phyloP scores from a whole-genome alignment of 2,797 vertebrate genomes.

The Natrix natrix region DNA sequence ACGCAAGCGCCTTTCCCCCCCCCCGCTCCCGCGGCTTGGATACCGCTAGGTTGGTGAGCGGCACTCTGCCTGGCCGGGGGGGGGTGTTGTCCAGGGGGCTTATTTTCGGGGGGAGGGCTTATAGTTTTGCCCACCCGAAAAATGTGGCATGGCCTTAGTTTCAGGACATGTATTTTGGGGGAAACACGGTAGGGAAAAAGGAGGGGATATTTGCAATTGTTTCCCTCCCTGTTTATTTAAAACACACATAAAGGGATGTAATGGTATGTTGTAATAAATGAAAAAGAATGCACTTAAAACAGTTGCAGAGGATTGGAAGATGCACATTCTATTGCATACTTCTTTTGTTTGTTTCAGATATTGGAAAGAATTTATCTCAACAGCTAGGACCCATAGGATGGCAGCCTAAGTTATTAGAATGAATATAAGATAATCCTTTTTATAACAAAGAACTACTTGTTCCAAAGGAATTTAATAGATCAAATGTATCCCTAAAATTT shows the following conservation, averaged over 20 bases:
- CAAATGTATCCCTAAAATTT: not conserved
- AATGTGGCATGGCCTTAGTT: too few relatives aligned
- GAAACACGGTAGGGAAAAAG: not conserved
- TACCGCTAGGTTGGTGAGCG: too few relatives aligned
- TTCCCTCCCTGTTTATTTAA: not conserved
- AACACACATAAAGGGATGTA: not conserved
- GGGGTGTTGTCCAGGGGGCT: too few relatives aligned
- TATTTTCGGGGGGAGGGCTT: too few relatives aligned
- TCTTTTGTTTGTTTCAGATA: not conserved
- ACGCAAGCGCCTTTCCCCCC: too few relatives aligned
- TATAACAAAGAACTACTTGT: not conserved
- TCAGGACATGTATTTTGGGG: too few relatives aligned
- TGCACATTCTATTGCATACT: not conserved
- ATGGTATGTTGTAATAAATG: not conserved
- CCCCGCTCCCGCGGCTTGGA: too few relatives aligned
- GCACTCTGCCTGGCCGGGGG: too few relatives aligned
- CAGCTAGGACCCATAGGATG: not conserved
- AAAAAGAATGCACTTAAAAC: not conserved
- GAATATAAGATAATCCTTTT: not conserved
- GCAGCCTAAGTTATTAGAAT: not conserved
- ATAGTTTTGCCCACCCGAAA: too few relatives aligned
- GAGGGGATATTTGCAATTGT: not conserved
- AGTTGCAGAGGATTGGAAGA: not conserved
- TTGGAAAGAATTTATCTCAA: not conserved
- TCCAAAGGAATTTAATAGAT: not conserved